phyloP scores from a whole-genome alignment of 2,113 vertebrate genomes.

The Gadus macrocephalus region DNA sequence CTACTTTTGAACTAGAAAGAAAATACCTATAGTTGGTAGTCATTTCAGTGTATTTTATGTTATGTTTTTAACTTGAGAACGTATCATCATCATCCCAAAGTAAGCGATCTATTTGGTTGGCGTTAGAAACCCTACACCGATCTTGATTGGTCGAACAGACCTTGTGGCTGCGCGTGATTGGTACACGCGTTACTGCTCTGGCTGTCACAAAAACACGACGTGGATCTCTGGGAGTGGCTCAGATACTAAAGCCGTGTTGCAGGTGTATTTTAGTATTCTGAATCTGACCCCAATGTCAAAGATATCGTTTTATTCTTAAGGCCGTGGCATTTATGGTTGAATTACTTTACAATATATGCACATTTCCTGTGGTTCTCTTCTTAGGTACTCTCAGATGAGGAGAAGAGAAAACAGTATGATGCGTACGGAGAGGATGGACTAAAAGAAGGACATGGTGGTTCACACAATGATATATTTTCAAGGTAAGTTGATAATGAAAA shows the following conservation, averaged over 20 bases:
- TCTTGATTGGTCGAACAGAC: constrained; percentile 66
- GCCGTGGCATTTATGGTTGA: too few relatives aligned
- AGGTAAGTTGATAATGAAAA: constrained; percentile 73
- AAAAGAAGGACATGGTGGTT: constrained; percentile 94
- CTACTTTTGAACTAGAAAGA: too few relatives aligned
- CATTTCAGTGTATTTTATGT: too few relatives aligned
- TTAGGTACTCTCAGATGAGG: constrained; percentile 94
- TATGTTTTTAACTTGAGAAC: too few relatives aligned
- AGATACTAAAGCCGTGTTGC: background rate
- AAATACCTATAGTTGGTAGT: too few relatives aligned
- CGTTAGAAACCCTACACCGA: constrained; percentile 44
- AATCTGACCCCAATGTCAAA: too few relatives aligned
- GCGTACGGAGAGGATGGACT: constrained; percentile 91
- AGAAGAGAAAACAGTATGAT: constrained; percentile 97
- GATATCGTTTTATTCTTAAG: too few relatives aligned
- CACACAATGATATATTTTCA: constrained; percentile 97
- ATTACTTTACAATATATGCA: too few relatives aligned
- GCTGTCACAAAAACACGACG: constrained; percentile 32
- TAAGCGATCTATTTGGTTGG: constrained; percentile 45
- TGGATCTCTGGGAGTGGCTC: constrained; percentile 29
- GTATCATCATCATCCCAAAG: constrained; percentile 2
- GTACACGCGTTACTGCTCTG: constrained; percentile 24
- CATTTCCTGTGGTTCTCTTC: background rate
- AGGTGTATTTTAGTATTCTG: too few relatives aligned
- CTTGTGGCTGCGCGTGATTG: constrained; percentile 76